A percentile compares a stretch with the other conserved stretches of the same genome.
These are phyloP conservation scores for Scatophagus argus DNA, from an alignment of 2,113 vertebrate species.

Conservation along the genomic window DNA sequence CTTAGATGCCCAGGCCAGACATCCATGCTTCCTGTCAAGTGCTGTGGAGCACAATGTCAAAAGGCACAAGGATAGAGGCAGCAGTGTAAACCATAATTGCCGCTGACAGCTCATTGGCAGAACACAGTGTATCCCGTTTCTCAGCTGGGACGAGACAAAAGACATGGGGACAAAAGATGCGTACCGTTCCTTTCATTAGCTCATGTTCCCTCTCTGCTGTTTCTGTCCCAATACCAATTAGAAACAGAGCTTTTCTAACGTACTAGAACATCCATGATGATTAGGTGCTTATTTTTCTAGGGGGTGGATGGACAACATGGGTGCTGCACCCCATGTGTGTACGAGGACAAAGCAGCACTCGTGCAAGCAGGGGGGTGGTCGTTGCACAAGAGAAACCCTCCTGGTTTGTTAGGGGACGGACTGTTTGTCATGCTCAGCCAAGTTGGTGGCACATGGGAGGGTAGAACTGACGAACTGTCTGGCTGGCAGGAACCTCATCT, in stretches of 20 bases:
- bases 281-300: constrained; percentile 36
- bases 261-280: constrained; percentile 18
- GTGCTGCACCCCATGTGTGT: constrained; percentile 29
- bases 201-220: constrained; percentile 43
- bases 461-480: constrained; percentile 38
- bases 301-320: constrained; percentile 1
- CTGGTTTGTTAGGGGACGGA: constrained; percentile 52
- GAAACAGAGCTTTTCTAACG: constrained; percentile 57
- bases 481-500: constrained; percentile 43
- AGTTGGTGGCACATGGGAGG: constrained; percentile 56
- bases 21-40: constrained; percentile 20
- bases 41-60: constrained; percentile 63
- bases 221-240: constrained; percentile 71
- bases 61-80: constrained; percentile 56
- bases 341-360: constrained; percentile 56
- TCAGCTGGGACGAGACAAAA: constrained; percentile 66
- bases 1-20: constrained; percentile 46
- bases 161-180: constrained; percentile 65
- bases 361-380: constrained; percentile 2
- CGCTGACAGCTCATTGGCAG: constrained; percentile 77
- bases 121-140: constrained; percentile 78
- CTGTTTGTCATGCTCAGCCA: constrained; percentile 54
- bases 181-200: constrained; percentile 70
- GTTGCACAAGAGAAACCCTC: constrained; percentile 43
- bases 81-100: constrained; percentile 76